Conservation (phyloP, 2,113 vertebrate species). For the Tachysurus vachellii region DNA sequence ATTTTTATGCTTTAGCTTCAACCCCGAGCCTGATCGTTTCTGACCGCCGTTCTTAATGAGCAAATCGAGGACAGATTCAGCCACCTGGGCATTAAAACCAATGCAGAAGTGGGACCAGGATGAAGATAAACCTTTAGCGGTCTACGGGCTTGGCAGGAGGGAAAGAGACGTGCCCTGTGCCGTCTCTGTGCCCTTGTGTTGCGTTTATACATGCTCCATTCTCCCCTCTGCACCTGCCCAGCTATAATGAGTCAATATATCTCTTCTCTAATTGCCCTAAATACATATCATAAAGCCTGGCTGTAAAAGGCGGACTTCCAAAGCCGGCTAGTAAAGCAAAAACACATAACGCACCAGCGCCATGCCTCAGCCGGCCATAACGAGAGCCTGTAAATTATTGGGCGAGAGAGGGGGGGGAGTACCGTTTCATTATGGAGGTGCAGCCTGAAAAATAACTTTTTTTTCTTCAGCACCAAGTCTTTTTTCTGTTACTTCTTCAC, state of each 20-base stretch:
- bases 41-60: constrained; percentile 25
- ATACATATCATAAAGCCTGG: constrained; percentile 80
- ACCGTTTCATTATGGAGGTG: constrained; percentile 59
- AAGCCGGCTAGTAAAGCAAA: constrained; percentile 68
- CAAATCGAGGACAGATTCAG: constrained; percentile 27
- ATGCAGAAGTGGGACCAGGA: background rate
- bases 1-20: background rate
- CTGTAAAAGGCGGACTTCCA: constrained; percentile 65
- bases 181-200: constrained; percentile 55
- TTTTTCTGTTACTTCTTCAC: background rate
- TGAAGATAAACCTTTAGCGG: constrained; percentile 26
- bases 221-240: constrained; percentile 76
- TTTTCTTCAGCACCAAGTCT: constrained; percentile 10
- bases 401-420: constrained; percentile 17
- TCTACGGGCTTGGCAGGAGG: constrained; percentile 25
- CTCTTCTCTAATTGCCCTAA: constrained; percentile 79
- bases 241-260: constrained; percentile 82
- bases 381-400: constrained; percentile 61
- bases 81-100: constrained; percentile 35
- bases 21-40: background rate
- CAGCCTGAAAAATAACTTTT: constrained; percentile 54
- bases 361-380: constrained; percentile 56
- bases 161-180: constrained; percentile 33
- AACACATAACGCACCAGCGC: constrained; percentile 59
- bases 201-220: constrained; percentile 68